Percentiles rank a stretch among this genome's conserved stretches.
Conservation (phyloP, 1,140 invertebrate species). For the Mesaphorura yosii region DNA sequence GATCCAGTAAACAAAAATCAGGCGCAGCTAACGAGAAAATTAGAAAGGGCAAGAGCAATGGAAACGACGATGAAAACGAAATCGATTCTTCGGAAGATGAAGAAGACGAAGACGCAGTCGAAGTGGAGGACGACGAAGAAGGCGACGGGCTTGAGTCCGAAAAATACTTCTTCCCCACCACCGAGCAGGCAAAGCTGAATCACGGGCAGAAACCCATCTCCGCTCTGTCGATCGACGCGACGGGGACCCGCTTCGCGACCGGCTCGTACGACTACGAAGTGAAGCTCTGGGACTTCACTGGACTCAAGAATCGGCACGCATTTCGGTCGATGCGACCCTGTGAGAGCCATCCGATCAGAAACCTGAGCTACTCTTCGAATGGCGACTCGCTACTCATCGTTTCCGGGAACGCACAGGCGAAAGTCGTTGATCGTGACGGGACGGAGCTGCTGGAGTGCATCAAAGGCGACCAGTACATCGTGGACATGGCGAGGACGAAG, state of each 20-base stretch:
- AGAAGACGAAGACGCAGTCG: not conserved
- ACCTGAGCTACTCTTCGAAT: slow-evolving; percentile 80
- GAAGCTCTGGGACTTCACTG: slow-evolving; percentile 94
- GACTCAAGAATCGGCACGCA: slow-evolving; percentile 61
- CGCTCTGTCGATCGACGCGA: slow-evolving; percentile 78
- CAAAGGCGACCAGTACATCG: slow-evolving; percentile 93
- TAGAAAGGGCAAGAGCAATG: slow-evolving; percentile 20
- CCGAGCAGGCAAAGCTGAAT: slow-evolving; percentile 65
- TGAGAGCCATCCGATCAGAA: slow-evolving; percentile 84
- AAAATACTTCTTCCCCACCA: slow-evolving; percentile 49
- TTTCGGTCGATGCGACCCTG: slow-evolving; percentile 87
- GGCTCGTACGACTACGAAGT: slow-evolving; percentile 92
- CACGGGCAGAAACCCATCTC: slow-evolving; percentile 79
- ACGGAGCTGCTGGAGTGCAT: slow-evolving; percentile 90
- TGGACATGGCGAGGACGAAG: slow-evolving; percentile 86
- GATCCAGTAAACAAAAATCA: too few relatives aligned
- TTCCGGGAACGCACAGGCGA: slow-evolving; percentile 72
- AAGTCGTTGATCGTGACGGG: slow-evolving; percentile 90
- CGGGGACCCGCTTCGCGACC: slow-evolving; percentile 81
- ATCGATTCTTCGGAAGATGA: not conserved
- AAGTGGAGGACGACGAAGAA: slow-evolving; percentile 6
- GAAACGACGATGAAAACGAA: slow-evolving; percentile 10
- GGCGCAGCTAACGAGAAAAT: slow-evolving; percentile 11
- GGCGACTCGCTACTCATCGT: slow-evolving; percentile 90
- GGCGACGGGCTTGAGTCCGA: slow-evolving; percentile 39